Conservation (phyloP, 2,113 vertebrate genomes). For the Beaufortia kweichowensis region DNA sequence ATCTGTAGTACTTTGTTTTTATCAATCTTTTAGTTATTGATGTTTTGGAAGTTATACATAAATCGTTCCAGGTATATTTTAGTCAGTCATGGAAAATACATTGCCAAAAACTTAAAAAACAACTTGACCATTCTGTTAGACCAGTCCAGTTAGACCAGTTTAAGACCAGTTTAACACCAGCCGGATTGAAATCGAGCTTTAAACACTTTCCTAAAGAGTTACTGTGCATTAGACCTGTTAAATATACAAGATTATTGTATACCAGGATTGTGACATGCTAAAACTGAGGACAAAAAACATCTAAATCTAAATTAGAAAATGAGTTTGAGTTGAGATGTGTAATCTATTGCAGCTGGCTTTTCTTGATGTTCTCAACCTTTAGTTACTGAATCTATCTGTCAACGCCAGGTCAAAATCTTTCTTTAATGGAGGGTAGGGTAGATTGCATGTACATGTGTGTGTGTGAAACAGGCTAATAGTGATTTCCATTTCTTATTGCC, state of each 20-base stretch:
- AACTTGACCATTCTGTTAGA: no score
- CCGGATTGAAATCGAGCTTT: no score
- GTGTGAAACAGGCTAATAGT: conserved; percentile 50
- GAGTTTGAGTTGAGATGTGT: conserved; percentile 11
- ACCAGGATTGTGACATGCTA: no score
- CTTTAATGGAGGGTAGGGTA: conserved; percentile 12
- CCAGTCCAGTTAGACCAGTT: no score
- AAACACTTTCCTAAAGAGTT: no score
- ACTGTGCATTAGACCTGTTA: no score
- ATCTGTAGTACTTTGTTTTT: not conserved
- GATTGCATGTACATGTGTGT: conserved; percentile 22
- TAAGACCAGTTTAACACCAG: no score
- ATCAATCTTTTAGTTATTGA: not conserved
- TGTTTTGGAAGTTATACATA: not conserved
- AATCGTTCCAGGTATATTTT: not conserved
- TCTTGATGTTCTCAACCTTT: not conserved
- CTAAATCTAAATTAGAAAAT: no score
- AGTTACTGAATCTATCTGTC: conserved; percentile 11
- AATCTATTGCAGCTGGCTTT: conserved; percentile 26
- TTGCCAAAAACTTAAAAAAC: no score
- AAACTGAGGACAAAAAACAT: no score
- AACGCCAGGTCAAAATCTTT: conserved; percentile 25
- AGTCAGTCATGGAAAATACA: no score
- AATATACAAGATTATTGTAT: no score
- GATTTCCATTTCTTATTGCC: conserved; percentile 69